phyloP scores from a whole-genome alignment of 1,140 invertebrate species.

The Anastrepha obliqua region DNA sequence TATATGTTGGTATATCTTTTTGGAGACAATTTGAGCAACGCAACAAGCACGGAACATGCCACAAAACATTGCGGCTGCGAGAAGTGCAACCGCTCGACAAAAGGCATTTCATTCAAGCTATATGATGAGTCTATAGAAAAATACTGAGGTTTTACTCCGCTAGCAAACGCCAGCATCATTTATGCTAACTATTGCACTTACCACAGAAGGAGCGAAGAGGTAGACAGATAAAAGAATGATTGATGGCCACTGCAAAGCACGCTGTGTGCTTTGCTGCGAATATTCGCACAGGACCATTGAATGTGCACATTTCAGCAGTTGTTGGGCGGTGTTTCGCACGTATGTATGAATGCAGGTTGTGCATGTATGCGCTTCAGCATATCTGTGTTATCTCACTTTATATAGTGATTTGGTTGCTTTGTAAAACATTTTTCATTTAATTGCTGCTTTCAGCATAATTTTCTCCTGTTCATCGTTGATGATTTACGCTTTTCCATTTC shows the following conservation, averaged over 20 bases:
- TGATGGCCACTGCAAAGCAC: not conserved
- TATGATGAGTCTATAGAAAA: slow-evolving; percentile 10
- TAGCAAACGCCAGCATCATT: slow-evolving; percentile 17
- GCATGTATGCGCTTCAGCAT: not conserved
- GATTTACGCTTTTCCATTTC: slow-evolving; percentile 5
- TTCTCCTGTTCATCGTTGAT: not conserved
- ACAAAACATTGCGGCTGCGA: not conserved
- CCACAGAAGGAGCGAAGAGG: not conserved
- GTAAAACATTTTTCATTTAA: slow-evolving; percentile 10
- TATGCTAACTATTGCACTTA: slow-evolving; percentile 21
- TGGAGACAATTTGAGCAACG: not conserved
- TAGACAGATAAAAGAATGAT: slow-evolving; percentile 1
- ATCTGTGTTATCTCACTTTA: not conserved
- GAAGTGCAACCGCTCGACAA: not conserved
- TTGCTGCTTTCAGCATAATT: not conserved
- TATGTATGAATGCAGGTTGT: too few species aligned
- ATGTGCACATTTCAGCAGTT: too few species aligned
- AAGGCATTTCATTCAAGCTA: not conserved
- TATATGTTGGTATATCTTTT: not conserved
- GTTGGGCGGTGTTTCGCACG: too few species aligned
- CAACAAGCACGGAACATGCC: not conserved
- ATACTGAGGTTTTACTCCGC: not conserved
- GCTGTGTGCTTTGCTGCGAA: too few species aligned
- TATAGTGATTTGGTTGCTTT: not conserved
- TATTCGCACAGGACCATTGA: too few species aligned